phyloP scores from a whole-genome alignment of 2,113 vertebrate genomes.

The Proteles cristata region DNA sequence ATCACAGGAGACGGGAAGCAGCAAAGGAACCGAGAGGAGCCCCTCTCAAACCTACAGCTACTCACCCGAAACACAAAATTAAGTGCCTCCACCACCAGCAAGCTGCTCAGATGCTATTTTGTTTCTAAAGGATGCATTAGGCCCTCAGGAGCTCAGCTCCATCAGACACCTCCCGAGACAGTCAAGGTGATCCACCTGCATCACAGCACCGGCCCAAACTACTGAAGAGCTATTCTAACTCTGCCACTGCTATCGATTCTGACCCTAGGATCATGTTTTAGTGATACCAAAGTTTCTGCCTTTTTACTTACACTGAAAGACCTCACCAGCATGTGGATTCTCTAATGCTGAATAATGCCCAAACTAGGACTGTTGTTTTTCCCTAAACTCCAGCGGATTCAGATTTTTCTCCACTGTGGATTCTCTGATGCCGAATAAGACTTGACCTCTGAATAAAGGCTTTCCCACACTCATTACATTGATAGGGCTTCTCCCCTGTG shows the following conservation, averaged over 20 bases:
- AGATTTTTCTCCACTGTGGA: constrained; percentile 83
- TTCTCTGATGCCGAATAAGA: constrained; percentile 84
- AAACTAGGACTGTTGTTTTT: constrained; percentile 46
- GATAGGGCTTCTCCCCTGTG: constrained; percentile 84
- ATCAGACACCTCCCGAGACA: not conserved
- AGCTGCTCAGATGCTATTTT: constrained; percentile 2
- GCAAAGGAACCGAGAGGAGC: constrained; percentile 4
- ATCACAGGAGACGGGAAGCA: not conserved
- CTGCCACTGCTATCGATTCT: not conserved
- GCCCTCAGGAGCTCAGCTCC: not conserved
- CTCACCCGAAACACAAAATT: constrained; percentile 22
- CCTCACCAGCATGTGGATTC: constrained; percentile 5
- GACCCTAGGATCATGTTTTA: not conserved
- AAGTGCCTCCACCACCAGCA: not conserved
- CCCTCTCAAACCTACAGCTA: constrained; percentile 47
- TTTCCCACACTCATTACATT: constrained; percentile 84
- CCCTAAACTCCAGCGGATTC: constrained; percentile 71
- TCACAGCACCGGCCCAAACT: constrained; percentile 31
- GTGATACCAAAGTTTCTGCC: not conserved
- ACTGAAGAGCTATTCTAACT: constrained; percentile 29
- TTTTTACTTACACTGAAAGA: constrained; percentile 39
- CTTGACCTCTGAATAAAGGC: constrained; percentile 85
- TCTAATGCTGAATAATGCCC: constrained; percentile 60
- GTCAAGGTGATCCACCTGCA: not conserved
- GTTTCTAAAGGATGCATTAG: not conserved